Percentiles rank a stretch among this genome's conserved stretches.
Evolutionary conservation across 2,797 vertebrate genomes (phyloP).

Genomic region (Margarornis squamiger): DNA sequence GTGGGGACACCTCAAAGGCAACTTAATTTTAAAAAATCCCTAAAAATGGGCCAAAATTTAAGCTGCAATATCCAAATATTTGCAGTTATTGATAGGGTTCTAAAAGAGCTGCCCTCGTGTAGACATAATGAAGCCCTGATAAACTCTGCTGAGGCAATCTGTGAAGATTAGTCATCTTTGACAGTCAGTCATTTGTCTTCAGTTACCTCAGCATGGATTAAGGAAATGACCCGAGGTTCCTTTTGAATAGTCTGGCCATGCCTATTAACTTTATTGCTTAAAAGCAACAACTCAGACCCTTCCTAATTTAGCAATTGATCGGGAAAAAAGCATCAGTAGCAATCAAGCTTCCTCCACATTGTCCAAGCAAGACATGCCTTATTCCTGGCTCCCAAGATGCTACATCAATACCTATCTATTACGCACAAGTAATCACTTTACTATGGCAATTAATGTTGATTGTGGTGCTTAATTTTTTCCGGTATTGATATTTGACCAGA

Average conservation of each 20-base stretch:
- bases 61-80: neutral
- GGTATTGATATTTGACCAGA: conserved; percentile 40
- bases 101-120: neutral
- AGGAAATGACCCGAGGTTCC: neutral
- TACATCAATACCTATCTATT: neutral
- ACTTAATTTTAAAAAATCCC: neutral
- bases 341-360: neutral
- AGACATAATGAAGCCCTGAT: neutral
- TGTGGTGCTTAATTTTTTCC: conserved; percentile 25
- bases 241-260: neutral
- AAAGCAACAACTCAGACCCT: conserved; percentile 3
- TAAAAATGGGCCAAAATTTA: neutral
- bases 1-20: neutral
- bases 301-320: neutral
- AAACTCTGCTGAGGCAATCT: neutral
- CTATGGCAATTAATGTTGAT: conserved; percentile 33
- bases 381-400: neutral
- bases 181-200: conserved; percentile 1
- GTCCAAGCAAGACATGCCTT: neutral
- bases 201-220: neutral
- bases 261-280: conserved; percentile 29
- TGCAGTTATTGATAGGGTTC: neutral
- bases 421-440: neutral
- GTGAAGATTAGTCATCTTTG: neutral
- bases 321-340: conserved; percentile 10